A percentile compares a stretch with the other conserved stretches of the same genome.
Evolutionary conservation across 1,140 invertebrate genomes (phyloP).

Genomic region (Leptinotarsa undecemlineata): DNA sequence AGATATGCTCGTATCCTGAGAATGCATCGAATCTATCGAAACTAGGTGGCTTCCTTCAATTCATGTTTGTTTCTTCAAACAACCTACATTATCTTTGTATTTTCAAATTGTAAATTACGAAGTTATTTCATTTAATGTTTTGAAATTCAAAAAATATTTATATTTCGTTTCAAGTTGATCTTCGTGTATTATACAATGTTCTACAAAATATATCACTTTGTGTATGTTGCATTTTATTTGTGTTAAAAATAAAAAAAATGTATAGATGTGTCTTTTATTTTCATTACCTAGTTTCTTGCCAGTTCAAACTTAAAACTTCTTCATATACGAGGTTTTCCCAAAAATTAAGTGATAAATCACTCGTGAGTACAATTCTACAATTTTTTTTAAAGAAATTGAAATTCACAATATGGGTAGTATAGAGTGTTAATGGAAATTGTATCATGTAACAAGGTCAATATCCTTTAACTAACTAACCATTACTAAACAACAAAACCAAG

Average conservation of each 20-base stretch:
- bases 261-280: background rate
- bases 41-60: too few relatives aligned
- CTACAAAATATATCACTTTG: constrained; percentile 6
- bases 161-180: constrained; percentile 3
- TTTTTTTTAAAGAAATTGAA: too few relatives aligned
- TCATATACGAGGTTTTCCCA: too few relatives aligned
- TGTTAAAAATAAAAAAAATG: background rate
- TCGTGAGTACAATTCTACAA: too few relatives aligned
- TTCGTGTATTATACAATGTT: constrained; percentile 2
- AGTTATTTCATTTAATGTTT: background rate
- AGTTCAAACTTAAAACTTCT: too few relatives aligned
- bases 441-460: too few relatives aligned
- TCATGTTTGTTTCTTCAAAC: background rate
- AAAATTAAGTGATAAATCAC: too few relatives aligned
- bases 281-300: too few relatives aligned
- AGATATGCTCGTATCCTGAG: background rate
- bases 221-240: constrained; percentile 8
- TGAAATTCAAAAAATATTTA: background rate
- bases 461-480: too few relatives aligned
- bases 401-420: too few relatives aligned
- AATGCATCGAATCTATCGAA: background rate
- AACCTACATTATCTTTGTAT: background rate
- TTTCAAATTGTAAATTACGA: constrained; percentile 1
- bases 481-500: too few relatives aligned
- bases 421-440: too few relatives aligned